Evolutionary conservation across 2,888 invertebrate species (phyloP).

Genomic region (Platynereis dumerilii): DNA sequence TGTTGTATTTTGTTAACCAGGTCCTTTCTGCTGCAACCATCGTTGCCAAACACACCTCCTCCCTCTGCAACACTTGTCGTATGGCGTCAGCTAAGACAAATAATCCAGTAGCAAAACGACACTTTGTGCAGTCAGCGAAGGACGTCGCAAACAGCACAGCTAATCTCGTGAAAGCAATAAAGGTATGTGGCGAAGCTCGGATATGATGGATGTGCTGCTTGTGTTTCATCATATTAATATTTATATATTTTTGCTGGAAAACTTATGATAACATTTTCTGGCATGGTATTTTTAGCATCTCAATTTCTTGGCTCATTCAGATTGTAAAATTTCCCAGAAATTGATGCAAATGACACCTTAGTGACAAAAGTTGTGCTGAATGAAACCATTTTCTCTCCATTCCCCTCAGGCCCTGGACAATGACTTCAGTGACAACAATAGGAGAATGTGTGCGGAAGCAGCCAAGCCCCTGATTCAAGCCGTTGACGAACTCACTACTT

Average conservation of each 20-base stretch:
- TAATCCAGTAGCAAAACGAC: constrained; percentile 90
- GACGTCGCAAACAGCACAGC: constrained; percentile 97
- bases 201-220: too few relatives aligned
- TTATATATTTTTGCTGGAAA: too few relatives aligned
- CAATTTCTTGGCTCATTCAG: too few relatives aligned
- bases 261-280: too few relatives aligned
- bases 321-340: too few relatives aligned
- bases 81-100: constrained; percentile 88
- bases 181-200: constrained; percentile 70
- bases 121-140: constrained; percentile 97
- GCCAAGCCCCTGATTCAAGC: constrained; percentile 88
- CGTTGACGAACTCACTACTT: constrained; percentile 88
- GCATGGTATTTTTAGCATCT: too few relatives aligned
- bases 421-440: constrained; percentile 76
- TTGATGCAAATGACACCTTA: too few relatives aligned
- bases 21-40: constrained; percentile 89
- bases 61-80: constrained; percentile 93
- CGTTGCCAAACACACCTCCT: constrained; percentile 94
- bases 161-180: constrained; percentile 91
- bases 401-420: constrained; percentile 71
- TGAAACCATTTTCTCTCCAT: constrained; percentile 12
- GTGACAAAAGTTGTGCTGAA: not conserved
- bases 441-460: constrained; percentile 67
- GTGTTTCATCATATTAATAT: too few relatives aligned
- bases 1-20: constrained; percentile 61